Evolutionary conservation across 2,797 vertebrate genomes (phyloP).

Genomic region (Clarias fuscus): DNA sequence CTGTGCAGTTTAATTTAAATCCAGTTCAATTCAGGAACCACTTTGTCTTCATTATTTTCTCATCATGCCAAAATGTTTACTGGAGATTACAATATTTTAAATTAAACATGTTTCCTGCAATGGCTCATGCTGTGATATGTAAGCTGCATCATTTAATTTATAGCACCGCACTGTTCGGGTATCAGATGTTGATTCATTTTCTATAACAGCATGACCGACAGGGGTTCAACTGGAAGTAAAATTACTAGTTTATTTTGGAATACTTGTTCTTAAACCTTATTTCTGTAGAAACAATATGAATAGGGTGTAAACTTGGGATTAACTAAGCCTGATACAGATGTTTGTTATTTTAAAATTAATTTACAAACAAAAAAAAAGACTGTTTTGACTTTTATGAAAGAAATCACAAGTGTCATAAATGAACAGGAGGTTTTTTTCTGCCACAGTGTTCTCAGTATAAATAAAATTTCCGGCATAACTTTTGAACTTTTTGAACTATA

Average conservation of each 20-base stretch:
- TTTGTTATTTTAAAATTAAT: no score
- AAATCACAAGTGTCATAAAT: not conserved
- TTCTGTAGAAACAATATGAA: not conserved
- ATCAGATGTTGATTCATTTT: not conserved
- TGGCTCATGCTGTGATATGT: constrained; percentile 14
- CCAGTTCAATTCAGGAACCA: constrained; percentile 68
- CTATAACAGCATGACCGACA: not conserved
- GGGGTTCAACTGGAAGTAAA: not conserved
- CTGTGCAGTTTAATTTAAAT: constrained; percentile 74
- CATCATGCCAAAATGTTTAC: constrained; percentile 71
- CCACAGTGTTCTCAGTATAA: no score
- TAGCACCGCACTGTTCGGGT: not conserved
- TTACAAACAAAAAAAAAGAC: no score
- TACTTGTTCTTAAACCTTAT: not conserved
- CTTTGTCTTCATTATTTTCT: constrained; percentile 70
- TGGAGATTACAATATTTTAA: constrained; percentile 71
- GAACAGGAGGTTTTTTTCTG: not conserved
- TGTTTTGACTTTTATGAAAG: not conserved
- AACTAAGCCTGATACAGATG: not conserved
- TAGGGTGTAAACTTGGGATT: not conserved
- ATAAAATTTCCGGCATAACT: not conserved
- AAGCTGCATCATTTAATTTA: constrained; percentile 33
- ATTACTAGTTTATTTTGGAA: not conserved
- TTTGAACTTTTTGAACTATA: not conserved
- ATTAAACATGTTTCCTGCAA: constrained; percentile 50